These are phyloP conservation scores for Psittacula echo DNA, from an alignment of 2,797 vertebrate genomes.

Conservation along the genomic window DNA sequence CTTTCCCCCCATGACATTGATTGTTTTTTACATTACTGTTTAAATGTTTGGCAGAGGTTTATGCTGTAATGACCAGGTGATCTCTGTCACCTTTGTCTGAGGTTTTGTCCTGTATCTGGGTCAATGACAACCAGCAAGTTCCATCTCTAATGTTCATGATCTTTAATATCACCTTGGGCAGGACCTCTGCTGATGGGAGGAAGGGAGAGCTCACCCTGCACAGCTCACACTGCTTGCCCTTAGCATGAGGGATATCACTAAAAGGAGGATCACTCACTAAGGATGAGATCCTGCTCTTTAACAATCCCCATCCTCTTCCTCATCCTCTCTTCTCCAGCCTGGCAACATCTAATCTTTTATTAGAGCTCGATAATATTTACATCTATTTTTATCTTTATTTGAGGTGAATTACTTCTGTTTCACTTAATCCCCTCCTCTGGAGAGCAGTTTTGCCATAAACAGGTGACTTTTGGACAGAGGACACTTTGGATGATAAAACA, in stretches of 20 bases:
- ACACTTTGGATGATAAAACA: slow-evolving; percentile 35
- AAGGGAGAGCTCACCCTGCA: not conserved
- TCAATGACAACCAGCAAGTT: not conserved
- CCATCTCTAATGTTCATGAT: not conserved
- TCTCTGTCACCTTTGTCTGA: not conserved
- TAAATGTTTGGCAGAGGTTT: not conserved
- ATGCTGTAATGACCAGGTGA: not conserved
- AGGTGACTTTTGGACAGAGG: slow-evolving; percentile 1
- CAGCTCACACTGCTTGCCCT: not conserved
- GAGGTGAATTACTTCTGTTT: slow-evolving; percentile 4
- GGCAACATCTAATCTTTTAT: not conserved
- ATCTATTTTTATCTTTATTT: not conserved
- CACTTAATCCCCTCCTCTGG: not conserved
- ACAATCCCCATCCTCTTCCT: not conserved
- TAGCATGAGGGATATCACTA: not conserved
- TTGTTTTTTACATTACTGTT: not conserved
- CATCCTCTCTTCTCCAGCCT: not conserved
- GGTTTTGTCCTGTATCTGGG: not conserved
- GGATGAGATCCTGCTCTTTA: not conserved
- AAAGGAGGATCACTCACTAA: not conserved
- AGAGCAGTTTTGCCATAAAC: not conserved
- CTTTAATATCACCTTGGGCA: not conserved
- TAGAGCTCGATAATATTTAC: not conserved
- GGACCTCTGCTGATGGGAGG: not conserved
- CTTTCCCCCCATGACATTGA: not conserved